A percentile compares a stretch with the other conserved stretches of the same genome.
Evolutionary conservation across 2,888 invertebrate species (phyloP).

Genomic region (Sphinx pinastri): DNA sequence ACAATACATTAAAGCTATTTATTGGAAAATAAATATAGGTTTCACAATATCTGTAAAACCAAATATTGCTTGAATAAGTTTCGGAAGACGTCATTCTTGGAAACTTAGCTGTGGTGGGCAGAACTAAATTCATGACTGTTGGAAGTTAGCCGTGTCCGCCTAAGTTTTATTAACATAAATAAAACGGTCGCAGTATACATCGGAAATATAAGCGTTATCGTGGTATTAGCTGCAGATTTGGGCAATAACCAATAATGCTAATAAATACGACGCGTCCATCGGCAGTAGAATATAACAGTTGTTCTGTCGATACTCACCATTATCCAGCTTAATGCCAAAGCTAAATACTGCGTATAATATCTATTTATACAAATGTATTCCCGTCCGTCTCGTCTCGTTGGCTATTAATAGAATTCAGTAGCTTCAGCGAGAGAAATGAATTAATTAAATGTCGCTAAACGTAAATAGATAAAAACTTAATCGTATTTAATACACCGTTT

Average conservation of each 20-base stretch:
- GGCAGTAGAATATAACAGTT: neutral
- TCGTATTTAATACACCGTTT: slow-evolving; percentile 58
- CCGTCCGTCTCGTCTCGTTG: slow-evolving; percentile 20
- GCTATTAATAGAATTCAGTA: slow-evolving; percentile 19
- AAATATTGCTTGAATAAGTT: neutral
- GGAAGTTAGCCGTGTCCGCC: neutral
- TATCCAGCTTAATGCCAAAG: slow-evolving; percentile 20
- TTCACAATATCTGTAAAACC: neutral
- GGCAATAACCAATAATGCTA: neutral
- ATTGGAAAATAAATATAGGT: neutral
- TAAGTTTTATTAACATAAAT: neutral
- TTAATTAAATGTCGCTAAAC: slow-evolving; percentile 13
- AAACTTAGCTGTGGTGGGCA: neutral
- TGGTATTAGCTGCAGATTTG: neutral
- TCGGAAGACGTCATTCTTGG: neutral
- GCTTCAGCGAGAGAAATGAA: slow-evolving; percentile 18
- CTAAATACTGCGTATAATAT: slow-evolving; percentile 14
- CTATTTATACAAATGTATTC: slow-evolving; percentile 20
- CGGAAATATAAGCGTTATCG: neutral
- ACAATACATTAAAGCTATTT: neutral
- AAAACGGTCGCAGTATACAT: neutral
- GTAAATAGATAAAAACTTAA: slow-evolving; percentile 38
- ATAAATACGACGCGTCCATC: neutral
- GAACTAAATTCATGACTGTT: neutral
- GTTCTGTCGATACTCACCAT: neutral